phyloP scores from a whole-genome alignment of 2,797 vertebrate genomes.

The Urocyon cinereoargenteus region DNA sequence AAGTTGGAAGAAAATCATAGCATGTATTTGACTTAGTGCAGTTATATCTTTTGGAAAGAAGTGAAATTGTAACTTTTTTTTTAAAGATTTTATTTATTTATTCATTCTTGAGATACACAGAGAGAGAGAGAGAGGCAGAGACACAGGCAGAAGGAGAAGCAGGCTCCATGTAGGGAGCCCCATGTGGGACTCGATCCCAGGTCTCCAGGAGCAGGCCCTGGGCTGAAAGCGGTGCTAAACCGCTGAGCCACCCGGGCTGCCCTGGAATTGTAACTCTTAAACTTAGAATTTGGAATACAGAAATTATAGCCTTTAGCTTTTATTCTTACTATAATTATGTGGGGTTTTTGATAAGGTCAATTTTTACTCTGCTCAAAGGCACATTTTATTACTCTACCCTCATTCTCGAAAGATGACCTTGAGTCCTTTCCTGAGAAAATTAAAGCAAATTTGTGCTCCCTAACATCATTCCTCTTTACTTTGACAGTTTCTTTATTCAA shows the following conservation, averaged over 20 bases:
- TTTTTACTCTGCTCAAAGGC: background rate
- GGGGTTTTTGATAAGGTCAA: background rate
- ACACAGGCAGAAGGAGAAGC: too few relatives aligned
- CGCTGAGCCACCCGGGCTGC: too few relatives aligned
- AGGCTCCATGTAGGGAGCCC: too few relatives aligned
- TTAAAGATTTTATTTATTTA: too few relatives aligned
- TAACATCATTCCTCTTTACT: background rate
- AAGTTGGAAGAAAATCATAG: background rate
- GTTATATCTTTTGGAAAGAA: background rate
- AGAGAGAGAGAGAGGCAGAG: too few relatives aligned
- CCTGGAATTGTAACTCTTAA: background rate
- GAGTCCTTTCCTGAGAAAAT: slow-evolving; percentile 38
- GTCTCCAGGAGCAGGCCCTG: too few relatives aligned
- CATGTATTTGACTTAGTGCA: background rate
- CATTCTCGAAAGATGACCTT: background rate
- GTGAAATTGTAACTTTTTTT: background rate
- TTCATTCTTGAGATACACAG: too few relatives aligned
- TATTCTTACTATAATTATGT: background rate
- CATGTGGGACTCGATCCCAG: too few relatives aligned
- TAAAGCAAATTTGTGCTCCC: background rate
- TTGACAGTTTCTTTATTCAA: background rate
- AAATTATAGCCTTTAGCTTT: background rate
- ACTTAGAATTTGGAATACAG: background rate
- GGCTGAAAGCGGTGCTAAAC: too few relatives aligned
- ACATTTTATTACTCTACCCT: background rate